These are phyloP conservation scores for Scartelaos histophorus DNA, from an alignment of 2,113 vertebrate species.

Conservation along the genomic window DNA sequence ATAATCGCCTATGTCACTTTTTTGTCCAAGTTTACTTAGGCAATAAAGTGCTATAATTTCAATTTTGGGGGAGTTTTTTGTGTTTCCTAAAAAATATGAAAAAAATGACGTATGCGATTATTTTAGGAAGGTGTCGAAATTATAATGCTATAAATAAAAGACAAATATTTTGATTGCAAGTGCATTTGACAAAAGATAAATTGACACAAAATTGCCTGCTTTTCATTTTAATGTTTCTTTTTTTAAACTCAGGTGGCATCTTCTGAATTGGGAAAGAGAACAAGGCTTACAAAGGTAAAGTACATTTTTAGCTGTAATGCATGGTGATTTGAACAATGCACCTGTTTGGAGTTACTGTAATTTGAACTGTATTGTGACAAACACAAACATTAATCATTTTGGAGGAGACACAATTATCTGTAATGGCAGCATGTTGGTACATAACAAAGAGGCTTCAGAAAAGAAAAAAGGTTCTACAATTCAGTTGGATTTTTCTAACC, in stretches of 20 bases:
- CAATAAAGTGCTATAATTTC: too few species aligned
- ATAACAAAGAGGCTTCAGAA: background rate
- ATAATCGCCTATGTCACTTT: too few species aligned
- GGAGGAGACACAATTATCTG: background rate
- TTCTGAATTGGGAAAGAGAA: constrained; percentile 49
- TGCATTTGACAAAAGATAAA: background rate
- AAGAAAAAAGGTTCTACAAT: background rate
- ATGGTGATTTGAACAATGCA: constrained; percentile 15
- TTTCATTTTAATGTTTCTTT: constrained; percentile 18
- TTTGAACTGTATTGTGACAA: background rate
- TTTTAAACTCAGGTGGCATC: constrained; percentile 49
- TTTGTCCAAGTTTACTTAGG: too few species aligned
- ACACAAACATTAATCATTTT: background rate
- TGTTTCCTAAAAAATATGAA: too few species aligned
- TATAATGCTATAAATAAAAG: background rate
- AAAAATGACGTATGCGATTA: too few species aligned
- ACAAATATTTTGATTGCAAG: background rate
- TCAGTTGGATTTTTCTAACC: constrained; percentile 30
- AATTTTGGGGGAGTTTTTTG: too few species aligned
- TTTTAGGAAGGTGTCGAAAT: too few species aligned
- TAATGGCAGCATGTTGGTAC: background rate
- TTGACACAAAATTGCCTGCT: background rate
- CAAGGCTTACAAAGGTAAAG: constrained; percentile 67
- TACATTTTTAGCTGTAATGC: background rate
- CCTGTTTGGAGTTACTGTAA: background rate